Base-by-base conservation (phyloP, 2,113 vertebrate genomes). In the Lasiurus borealis region DNA sequence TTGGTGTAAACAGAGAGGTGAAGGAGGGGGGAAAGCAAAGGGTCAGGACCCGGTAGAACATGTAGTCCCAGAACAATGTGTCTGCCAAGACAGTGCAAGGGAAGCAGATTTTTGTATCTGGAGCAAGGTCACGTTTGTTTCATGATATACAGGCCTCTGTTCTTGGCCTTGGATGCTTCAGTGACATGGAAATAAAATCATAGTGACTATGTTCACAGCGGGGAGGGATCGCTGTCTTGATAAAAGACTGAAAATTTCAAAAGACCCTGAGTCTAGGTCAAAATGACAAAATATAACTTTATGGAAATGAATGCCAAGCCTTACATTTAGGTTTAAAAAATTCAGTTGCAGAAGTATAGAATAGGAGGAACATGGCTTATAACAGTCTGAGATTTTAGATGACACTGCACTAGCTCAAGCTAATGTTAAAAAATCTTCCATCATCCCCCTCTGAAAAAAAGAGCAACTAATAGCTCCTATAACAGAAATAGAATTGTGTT, bases 251-350 rank as follows among this genome's bases (percentile, higher is more conserved):
- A 84, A 52, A 71, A 52, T 78, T 83, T 88, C n/a, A 71, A 84
- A 92, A 69, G 71, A 71, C n/a, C 50, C 77, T 46, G 77, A 84
- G 64, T 88, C 85, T 77, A 88, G 78, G 44, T 88, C 77, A 88
- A 71, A 92, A 84, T 71, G 81, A 75, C 46, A 71, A 92, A 83
- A 88, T 44, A 62, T 64, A 88, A 50, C 69, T 95, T 87, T 31
- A 87, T 75, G 68, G 57, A 81, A 75, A 87, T 71, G 73, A 69
- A 84, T 78, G 62, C 27, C 72, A 88, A 77, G 27, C 34, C 34
- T 46, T 77, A 77, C 8, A 84, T 71, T 76, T 92, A 92, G n/a
- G 48, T 76, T 83, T 77, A 6, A 92, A 83, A 83, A 76, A 83
- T 59, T 88, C 59, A 88, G 71, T 40, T 83, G 62, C 19, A 50